Conservation (phyloP, 1,140 invertebrate genomes). For the Arctopsyche grandis region DNA sequence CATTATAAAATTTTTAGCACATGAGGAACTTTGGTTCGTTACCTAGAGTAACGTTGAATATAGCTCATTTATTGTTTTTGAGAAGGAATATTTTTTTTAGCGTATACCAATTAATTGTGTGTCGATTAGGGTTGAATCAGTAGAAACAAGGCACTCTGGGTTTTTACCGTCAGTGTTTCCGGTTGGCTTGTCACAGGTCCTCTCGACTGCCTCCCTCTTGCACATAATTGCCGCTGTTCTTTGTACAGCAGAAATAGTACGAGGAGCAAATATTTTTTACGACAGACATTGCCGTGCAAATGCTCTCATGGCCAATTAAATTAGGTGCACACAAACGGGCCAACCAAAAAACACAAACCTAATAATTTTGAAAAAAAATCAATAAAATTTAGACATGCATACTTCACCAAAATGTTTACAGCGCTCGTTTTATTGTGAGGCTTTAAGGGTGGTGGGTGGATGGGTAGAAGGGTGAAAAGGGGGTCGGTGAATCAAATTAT, state of each 20-base stretch:
- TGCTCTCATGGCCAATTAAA: slow-evolving; percentile 4
- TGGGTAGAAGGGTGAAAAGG: not conserved
- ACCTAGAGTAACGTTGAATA: too few relatives aligned
- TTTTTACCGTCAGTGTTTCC: slow-evolving; percentile 31
- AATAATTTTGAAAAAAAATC: too few relatives aligned
- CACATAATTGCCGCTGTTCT: slow-evolving; percentile 43
- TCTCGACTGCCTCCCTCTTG: slow-evolving; percentile 37
- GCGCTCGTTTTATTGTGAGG: not conserved
- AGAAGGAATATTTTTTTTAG: too few relatives aligned
- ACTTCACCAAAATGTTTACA: not conserved
- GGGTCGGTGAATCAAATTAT: slow-evolving; percentile 42
- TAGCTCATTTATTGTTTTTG: too few relatives aligned
- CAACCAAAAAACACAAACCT: too few relatives aligned
- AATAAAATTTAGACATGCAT: too few relatives aligned
- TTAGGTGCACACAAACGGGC: not conserved
- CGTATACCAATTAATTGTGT: not conserved
- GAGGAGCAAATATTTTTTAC: not conserved
- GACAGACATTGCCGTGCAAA: not conserved
- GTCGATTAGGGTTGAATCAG: slow-evolving; percentile 1
- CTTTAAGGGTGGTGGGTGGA: not conserved
- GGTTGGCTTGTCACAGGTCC: slow-evolving; percentile 42
- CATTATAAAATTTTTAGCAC: too few relatives aligned
- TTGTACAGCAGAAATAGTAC: not conserved
- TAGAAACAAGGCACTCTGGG: slow-evolving; percentile 36
- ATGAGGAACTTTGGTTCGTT: too few relatives aligned